A percentile compares a stretch with the other conserved stretches of the same genome.
Conservation (phyloP, 2,888 invertebrate genomes). For the Melipona bicolor region DNA sequence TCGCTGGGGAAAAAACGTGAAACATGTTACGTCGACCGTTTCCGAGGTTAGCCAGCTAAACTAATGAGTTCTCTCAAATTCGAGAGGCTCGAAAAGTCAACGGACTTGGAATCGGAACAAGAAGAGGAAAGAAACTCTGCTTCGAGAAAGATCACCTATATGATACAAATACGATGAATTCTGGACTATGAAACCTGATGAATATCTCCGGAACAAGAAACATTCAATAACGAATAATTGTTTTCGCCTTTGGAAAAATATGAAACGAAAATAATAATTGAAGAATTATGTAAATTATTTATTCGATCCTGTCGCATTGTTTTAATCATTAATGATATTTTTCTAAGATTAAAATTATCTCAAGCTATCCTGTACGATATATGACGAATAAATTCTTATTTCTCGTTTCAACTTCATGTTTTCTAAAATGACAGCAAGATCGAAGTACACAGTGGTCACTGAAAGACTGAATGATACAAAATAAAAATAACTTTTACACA, state of each 20-base stretch:
- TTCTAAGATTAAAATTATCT: not conserved
- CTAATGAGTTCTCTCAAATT: not conserved
- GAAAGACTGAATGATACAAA: no score
- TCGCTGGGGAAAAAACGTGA: not conserved
- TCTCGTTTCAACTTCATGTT: not conserved
- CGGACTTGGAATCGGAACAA: not conserved
- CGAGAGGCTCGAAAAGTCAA: slow-evolving; percentile 2
- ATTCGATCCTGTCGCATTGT: not conserved
- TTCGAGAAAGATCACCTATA: not conserved
- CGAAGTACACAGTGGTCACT: not conserved
- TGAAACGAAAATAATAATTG: not conserved
- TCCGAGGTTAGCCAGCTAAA: slow-evolving; percentile 12
- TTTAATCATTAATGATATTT: not conserved
- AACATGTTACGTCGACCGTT: not conserved
- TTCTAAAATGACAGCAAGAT: not conserved
- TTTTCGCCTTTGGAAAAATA: not conserved
- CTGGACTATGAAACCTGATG: not conserved
- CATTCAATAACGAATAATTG: not conserved
- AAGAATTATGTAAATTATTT: not conserved
- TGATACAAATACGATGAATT: not conserved
- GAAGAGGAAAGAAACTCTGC: not conserved
- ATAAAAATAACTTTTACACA: no score
- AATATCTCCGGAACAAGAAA: not conserved
- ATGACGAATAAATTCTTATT: not conserved
- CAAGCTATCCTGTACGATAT: not conserved